These are phyloP conservation scores for Phaenicophaeus curvirostris DNA, from an alignment of 2,797 vertebrate species.

Conservation along the genomic window DNA sequence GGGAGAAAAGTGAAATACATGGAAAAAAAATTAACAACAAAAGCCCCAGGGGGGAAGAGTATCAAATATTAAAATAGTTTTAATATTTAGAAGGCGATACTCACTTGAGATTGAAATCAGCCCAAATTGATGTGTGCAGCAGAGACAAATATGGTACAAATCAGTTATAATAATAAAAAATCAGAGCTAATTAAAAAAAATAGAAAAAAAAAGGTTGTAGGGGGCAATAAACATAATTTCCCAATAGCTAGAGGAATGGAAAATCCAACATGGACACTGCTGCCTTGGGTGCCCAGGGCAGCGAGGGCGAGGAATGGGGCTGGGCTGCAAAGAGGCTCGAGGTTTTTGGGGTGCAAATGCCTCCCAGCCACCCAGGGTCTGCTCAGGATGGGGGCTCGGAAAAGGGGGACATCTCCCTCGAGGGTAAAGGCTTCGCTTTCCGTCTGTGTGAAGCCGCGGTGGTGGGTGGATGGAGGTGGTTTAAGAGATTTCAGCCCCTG, in stretches of 20 bases:
- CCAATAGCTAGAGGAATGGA: background rate
- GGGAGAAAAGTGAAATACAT: background rate
- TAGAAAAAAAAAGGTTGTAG: background rate
- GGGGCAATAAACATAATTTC: background rate
- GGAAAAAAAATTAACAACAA: background rate
- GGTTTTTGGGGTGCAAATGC: background rate
- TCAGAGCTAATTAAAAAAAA: slow-evolving; percentile 6
- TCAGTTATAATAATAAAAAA: slow-evolving; percentile 90
- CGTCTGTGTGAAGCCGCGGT: fast-evolving
- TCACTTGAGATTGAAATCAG: slow-evolving; percentile 87
- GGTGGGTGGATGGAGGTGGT: background rate
- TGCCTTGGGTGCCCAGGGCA: background rate
- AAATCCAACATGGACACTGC: background rate
- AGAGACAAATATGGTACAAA: slow-evolving; percentile 90
- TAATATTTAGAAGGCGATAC: slow-evolving; percentile 77
- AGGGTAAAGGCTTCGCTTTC: background rate
- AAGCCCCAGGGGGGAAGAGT: background rate
- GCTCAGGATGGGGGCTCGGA: background rate
- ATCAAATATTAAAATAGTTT: slow-evolving; percentile 61
- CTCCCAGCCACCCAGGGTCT: fast-evolving
- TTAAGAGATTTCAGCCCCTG: fast-evolving
- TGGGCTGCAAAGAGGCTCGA: background rate
- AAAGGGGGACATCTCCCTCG: background rate
- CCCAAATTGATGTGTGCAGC: slow-evolving; percentile 86
- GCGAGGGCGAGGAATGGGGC: background rate